These are phyloP conservation scores for Autographa pulchrina DNA, from an alignment of 2,888 invertebrate species.

Conservation along the genomic window DNA sequence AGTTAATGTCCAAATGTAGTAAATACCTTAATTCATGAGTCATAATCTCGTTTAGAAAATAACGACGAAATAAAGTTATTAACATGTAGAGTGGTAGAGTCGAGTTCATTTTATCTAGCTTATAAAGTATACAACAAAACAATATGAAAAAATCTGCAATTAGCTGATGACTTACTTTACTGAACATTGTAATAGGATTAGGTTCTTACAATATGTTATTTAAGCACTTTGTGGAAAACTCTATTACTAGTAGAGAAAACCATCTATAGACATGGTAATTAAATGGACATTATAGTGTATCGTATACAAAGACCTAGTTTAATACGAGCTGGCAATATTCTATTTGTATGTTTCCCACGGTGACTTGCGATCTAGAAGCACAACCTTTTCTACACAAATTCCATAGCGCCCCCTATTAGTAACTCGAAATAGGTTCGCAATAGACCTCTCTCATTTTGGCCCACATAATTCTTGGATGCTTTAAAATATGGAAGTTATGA, in stretches of 20 bases:
- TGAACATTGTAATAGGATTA: too few relatives aligned
- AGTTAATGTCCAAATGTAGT: not conserved
- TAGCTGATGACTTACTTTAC: too few relatives aligned
- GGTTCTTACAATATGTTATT: too few relatives aligned
- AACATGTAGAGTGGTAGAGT: not conserved
- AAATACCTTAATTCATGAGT: not conserved
- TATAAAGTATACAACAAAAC: too few relatives aligned
- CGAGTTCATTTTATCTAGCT: not conserved
- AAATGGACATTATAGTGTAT: too few relatives aligned
- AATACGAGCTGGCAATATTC: not conserved
- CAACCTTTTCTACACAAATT: not conserved
- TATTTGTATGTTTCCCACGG: not conserved
- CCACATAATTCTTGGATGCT: not conserved
- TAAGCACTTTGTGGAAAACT: not conserved
- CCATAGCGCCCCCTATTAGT: not conserved
- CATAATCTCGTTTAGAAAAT: not conserved
- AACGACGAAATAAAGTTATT: slow-evolving; percentile 4
- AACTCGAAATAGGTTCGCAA: not conserved
- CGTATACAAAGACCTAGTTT: not conserved
- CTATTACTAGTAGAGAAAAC: not conserved
- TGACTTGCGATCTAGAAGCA: not conserved
- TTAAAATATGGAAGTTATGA: not conserved
- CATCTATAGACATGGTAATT: not conserved
- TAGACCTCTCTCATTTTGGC: not conserved
- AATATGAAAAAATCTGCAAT: too few relatives aligned